These are phyloP conservation scores for Piscicola geometra DNA, from an alignment of 2,888 invertebrate genomes.

Conservation along the genomic window DNA sequence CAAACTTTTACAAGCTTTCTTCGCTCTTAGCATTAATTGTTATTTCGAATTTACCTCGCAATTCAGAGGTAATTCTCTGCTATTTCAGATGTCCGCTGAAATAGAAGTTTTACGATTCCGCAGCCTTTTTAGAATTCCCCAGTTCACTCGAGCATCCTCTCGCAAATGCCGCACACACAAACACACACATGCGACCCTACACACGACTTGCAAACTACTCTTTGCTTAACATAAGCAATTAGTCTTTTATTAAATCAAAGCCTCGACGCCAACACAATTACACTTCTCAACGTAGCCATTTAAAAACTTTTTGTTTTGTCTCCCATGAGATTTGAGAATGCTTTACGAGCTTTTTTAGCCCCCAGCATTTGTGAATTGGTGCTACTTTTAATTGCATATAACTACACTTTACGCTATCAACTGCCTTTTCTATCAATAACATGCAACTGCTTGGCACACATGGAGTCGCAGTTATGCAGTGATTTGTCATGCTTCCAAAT, in stretches of 20 bases:
- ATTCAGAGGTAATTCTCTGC: not conserved
- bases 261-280: not conserved
- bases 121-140: not conserved
- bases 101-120: conserved; percentile 5
- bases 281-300: not conserved
- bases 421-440: too few relatives aligned
- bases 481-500: too few relatives aligned
- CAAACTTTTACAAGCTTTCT: not conserved
- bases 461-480: too few relatives aligned
- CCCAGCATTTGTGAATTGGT: not conserved
- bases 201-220: not conserved
- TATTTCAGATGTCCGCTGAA: not conserved
- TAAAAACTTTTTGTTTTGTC: not conserved
- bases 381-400: not conserved
- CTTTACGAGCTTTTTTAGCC: not conserved
- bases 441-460: too few relatives aligned
- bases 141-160: not conserved
- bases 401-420: not conserved
- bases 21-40: not conserved
- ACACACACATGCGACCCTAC: not conserved
- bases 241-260: not conserved
- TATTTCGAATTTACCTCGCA: conserved; percentile 7
- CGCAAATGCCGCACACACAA: not conserved
- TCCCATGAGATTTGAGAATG: not conserved
- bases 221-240: not conserved